Percentiles rank a stretch among this genome's conserved stretches.
Evolutionary conservation across 2,113 vertebrate genomes (phyloP).

Genomic region (Toxotes chatareus): DNA sequence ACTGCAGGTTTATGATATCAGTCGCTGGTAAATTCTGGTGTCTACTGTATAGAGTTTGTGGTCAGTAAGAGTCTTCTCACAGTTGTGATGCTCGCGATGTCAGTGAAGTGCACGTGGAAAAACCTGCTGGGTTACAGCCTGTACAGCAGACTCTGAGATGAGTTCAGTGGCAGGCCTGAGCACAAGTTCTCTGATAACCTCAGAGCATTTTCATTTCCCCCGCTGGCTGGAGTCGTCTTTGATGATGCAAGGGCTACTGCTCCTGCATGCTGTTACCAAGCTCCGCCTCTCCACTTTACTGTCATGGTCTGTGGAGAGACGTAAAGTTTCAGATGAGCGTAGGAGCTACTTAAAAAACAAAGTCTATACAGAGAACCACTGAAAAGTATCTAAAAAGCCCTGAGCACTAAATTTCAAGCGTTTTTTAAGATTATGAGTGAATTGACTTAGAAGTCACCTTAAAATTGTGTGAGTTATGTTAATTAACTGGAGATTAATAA

Average conservation of each 20-base stretch:
- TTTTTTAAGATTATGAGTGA: neutral
- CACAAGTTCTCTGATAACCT: conserved; percentile 32
- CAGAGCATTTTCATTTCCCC: conserved; percentile 82
- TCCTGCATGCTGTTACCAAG: conserved; percentile 79
- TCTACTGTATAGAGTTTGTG: conserved; percentile 26
- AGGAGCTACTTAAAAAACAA: neutral
- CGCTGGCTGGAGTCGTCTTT: conserved; percentile 90
- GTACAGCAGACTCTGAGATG: conserved; percentile 8
- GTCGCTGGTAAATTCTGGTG: conserved; percentile 43
- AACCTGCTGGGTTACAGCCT: conserved; percentile 35
- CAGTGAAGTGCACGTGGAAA: conserved; percentile 26
- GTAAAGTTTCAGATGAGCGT: conserved; percentile 20
- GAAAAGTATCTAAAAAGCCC: neutral
- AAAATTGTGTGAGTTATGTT: neutral
- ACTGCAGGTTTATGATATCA: conserved; percentile 20
- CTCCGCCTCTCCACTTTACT: conserved; percentile 86
- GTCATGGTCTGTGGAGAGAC: conserved; percentile 86
- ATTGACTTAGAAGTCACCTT: neutral
- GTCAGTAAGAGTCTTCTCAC: conserved; percentile 6
- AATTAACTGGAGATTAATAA: neutral
- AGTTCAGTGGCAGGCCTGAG: conserved; percentile 29
- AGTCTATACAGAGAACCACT: neutral
- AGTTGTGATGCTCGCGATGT: conserved; percentile 1
- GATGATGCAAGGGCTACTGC: conserved; percentile 85
- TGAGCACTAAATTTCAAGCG: neutral